Evolutionary conservation across 2,113 vertebrate species (phyloP).

Genomic region (Castor canadensis): DNA sequence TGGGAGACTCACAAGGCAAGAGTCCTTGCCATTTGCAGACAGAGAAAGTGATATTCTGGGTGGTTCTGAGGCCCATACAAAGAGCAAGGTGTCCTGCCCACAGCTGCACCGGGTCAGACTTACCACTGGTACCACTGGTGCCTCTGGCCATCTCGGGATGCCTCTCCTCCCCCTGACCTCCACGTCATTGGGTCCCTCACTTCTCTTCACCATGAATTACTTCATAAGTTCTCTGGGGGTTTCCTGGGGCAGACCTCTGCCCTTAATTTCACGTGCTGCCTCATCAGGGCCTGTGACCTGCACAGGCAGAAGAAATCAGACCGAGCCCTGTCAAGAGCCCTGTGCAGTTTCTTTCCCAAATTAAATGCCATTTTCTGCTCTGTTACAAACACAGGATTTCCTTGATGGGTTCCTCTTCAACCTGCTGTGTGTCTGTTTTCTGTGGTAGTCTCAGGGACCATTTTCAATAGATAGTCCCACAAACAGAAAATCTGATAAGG

Average conservation of each 20-base stretch:
- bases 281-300: neutral
- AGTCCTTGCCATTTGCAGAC: neutral
- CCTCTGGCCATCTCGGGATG: neutral
- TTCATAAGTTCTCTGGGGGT: neutral
- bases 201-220: neutral
- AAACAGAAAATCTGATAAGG: neutral
- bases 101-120: neutral
- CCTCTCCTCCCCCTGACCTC: neutral
- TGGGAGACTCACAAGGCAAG: neutral
- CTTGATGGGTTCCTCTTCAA: neutral
- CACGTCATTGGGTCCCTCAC: neutral
- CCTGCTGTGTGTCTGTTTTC: accelerated
- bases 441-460: neutral
- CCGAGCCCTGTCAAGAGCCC: neutral
- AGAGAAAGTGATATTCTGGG: neutral
- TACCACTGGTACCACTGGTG: neutral
- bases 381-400: neutral
- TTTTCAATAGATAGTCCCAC: neutral
- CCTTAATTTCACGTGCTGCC: neutral
- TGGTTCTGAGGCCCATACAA: neutral
- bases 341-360: constrained; percentile 45
- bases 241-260: neutral
- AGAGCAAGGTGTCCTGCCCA: neutral
- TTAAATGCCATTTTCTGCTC: constrained; percentile 15
- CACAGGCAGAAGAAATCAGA: neutral